Conservation (phyloP, 2,797 vertebrate species). For the Epinephelus coioides region DNA sequence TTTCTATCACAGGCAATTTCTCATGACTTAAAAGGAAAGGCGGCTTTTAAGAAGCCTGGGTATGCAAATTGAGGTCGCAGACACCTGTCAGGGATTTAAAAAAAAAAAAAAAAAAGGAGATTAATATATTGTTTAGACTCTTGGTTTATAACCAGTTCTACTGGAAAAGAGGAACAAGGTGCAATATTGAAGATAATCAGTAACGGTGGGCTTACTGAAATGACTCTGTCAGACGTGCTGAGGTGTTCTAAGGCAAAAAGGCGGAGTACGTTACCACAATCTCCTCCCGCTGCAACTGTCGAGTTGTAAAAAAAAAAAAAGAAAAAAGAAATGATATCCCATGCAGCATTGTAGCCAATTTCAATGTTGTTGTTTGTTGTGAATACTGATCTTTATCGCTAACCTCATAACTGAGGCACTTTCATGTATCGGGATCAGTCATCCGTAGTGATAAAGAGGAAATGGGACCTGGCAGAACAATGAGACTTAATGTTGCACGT, state of each 20-base stretch:
- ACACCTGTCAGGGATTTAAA: constrained; percentile 72
- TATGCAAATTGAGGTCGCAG: constrained; percentile 74
- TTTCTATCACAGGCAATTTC: constrained; percentile 47
- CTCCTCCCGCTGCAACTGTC: constrained; percentile 67
- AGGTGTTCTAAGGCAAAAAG: constrained; percentile 66
- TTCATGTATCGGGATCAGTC: constrained; percentile 81
- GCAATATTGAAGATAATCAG: constrained; percentile 87
- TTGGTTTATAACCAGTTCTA: constrained; percentile 59
- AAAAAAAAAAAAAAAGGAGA: constrained; percentile 55
- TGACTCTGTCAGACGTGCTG: constrained; percentile 48
- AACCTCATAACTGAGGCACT: constrained; percentile 84
- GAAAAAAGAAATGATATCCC: constrained; percentile 70
- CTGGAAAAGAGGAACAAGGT: constrained; percentile 80
- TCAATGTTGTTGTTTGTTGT: constrained; percentile 82
- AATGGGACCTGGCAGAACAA: constrained; percentile 77
- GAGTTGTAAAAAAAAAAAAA: constrained; percentile 48
- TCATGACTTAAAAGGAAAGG: constrained; percentile 47
- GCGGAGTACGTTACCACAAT: constrained; percentile 53
- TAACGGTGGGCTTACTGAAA: constrained; percentile 58
- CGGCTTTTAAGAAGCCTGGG: constrained; percentile 62
- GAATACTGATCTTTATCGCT: constrained; percentile 78
- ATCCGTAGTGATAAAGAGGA: constrained; percentile 59
- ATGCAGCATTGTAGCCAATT: constrained; percentile 86
- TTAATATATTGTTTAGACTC: constrained; percentile 73
- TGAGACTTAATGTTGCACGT: constrained; percentile 78